Base-by-base conservation (phyloP, 2,888 invertebrate species). In the Tetanocera ferruginea region DNA sequence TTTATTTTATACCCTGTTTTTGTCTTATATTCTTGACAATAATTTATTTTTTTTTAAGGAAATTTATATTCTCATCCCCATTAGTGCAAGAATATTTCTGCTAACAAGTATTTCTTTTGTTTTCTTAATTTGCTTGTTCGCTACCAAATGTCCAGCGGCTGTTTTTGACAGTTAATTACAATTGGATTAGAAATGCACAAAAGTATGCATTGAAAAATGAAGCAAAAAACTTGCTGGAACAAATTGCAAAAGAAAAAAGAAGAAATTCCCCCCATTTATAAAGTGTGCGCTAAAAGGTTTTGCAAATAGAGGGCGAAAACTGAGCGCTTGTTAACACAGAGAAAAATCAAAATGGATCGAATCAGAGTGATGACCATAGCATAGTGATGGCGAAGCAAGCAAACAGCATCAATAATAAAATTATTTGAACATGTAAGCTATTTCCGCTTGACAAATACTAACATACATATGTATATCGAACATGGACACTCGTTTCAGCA, bases 91-190 rank as follows among this genome's bases (percentile, higher is more conserved):
- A 8, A 11, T 43, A 11, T 43, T 43, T 11, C 43, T 11, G 37
- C 37, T 37, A 37, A 37, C 37, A 37, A 8, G 37, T 37, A 37
- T 37, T 37, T 37, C 37, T 6, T 8, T 8, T 37, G 37, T 37
- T 37, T 37, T 37, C 43, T 43, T 14, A 11, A 14, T 43, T 43
- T 43, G 2, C 14, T 43, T 43, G 4, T 43, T 43, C 11, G 6
- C 11, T 43, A 43, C 17, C 64, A 70, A 19, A 23, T 4, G 57
- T 14, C 43, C 51, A 28, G 55, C 62, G 66, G 23, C 75, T 86
- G 78, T 82, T 85, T 81, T 77, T 80, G 78, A 74, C 77, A 66
- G 81, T 81, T 85, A 84, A 85, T 86, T 85, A 86, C 81, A 83
- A 82, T 80, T 83, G 82, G 83, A 86, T 85, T 86, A 84, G 80